These are phyloP conservation scores for Typhlichthys eigenmanni DNA, from an alignment of 2,797 vertebrate species.

Conservation along the genomic window DNA sequence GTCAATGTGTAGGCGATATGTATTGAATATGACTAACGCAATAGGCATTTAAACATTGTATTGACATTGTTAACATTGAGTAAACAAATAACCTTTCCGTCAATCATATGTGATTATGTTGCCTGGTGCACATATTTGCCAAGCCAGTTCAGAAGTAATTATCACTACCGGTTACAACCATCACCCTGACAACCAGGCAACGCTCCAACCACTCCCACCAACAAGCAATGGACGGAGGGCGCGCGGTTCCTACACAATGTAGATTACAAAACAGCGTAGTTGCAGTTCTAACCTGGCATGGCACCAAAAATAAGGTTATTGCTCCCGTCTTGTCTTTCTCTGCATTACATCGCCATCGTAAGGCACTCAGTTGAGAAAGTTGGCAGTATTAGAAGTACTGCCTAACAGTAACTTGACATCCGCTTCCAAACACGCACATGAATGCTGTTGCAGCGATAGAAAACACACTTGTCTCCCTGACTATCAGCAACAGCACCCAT, in stretches of 20 bases:
- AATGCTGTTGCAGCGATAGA: slow-evolving; percentile 14
- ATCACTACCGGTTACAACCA: slow-evolving; percentile 17
- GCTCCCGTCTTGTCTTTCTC: background rate
- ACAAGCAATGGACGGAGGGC: slow-evolving; percentile 18
- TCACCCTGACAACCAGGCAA: slow-evolving; percentile 33
- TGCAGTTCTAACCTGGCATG: background rate
- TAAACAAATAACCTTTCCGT: background rate
- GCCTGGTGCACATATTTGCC: slow-evolving; percentile 12
- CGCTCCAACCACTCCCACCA: slow-evolving; percentile 69
- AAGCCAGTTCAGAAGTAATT: slow-evolving; percentile 54
- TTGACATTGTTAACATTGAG: slow-evolving; percentile 17
- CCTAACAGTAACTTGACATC: slow-evolving; percentile 57
- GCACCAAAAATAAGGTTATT: background rate
- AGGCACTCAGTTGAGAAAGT: slow-evolving; percentile 18
- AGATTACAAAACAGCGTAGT: background rate
- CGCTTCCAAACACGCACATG: slow-evolving; percentile 43
- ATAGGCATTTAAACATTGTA: background rate
- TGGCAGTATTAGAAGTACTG: slow-evolving; percentile 12
- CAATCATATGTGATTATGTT: background rate
- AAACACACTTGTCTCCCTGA: slow-evolving; percentile 24
- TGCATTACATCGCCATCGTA: background rate
- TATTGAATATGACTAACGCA: slow-evolving; percentile 1
- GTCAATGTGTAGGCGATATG: background rate
- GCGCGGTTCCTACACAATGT: background rate
- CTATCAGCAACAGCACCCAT: slow-evolving; percentile 19